A percentile compares a stretch with the other conserved stretches of the same genome.
Evolutionary conservation across 2,113 vertebrate genomes (phyloP).

Genomic region (Psettodes erumei): DNA sequence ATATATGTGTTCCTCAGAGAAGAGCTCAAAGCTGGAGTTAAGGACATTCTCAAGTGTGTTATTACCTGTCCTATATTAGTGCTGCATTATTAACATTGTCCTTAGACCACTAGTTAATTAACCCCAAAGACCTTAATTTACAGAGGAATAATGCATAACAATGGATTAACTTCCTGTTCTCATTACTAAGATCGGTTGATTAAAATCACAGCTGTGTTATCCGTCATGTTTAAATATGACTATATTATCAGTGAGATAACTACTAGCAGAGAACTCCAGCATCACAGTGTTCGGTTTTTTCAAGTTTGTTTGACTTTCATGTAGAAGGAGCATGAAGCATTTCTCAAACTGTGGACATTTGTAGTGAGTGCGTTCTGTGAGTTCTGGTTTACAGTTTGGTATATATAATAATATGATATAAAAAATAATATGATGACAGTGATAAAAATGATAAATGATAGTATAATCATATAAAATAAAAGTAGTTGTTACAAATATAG

Average conservation of each 20-base stretch:
- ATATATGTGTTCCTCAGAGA: conserved; percentile 12
- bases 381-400: conserved; percentile 6
- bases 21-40: conserved; percentile 48
- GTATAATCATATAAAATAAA: no score
- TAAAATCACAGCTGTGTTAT: conserved; percentile 76
- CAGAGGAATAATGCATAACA: conserved; percentile 79
- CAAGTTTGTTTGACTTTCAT: neutral
- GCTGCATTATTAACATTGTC: conserved; percentile 82
- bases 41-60: conserved; percentile 67
- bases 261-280: conserved; percentile 31
- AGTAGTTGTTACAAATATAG: no score
- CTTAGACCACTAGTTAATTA: conserved; percentile 81
- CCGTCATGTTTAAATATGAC: conserved; percentile 77
- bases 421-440: no score
- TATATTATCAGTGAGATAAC: conserved; percentile 65
- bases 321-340: conserved; percentile 8
- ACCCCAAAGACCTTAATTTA: conserved; percentile 83
- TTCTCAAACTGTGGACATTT: conserved; percentile 13
- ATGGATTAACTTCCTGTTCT: conserved; percentile 81
- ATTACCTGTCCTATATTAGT: conserved; percentile 78
- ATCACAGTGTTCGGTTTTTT: conserved; percentile 17
- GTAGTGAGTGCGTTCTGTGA: no score
- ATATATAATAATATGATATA: no score
- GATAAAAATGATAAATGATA: no score
- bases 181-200: conserved; percentile 81